phyloP scores from a whole-genome alignment of 2,113 vertebrate species.

The Ochotona curzoniae region DNA sequence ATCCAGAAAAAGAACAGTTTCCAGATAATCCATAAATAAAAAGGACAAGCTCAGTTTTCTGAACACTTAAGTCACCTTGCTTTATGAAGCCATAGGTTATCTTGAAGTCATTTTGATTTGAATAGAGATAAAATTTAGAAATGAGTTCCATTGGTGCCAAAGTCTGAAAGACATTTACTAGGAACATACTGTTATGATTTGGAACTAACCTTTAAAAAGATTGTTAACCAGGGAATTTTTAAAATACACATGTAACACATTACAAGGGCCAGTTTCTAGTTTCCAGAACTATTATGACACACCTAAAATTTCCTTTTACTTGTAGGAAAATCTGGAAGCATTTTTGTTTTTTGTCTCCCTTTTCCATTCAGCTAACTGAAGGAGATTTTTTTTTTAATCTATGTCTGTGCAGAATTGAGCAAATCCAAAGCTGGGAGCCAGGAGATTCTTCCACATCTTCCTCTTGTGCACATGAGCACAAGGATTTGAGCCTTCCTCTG shows the following conservation, averaged over 20 bases:
- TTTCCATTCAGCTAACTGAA: background rate
- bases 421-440: too few species aligned
- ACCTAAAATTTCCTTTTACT: background rate
- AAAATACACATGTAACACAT: background rate
- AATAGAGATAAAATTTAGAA: constrained; percentile 15
- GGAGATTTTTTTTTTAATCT: background rate
- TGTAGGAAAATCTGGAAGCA: background rate
- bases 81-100: constrained; percentile 3
- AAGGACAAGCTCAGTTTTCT: background rate
- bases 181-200: constrained; percentile 38
- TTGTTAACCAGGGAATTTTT: background rate
- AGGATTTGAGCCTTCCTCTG: too few species aligned
- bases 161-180: constrained; percentile 28
- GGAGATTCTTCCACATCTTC: too few species aligned
- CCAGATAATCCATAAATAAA: constrained; percentile 11
- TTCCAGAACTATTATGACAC: background rate
- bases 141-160: background rate
- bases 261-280: background rate
- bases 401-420: too few species aligned
- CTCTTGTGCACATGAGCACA: too few species aligned
- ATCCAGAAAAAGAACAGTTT: constrained; percentile 40
- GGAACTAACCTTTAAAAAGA: constrained; percentile 37
- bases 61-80: constrained; percentile 4
- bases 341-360: background rate
- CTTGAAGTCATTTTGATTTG: constrained; percentile 49